Percentiles rank a stretch among this genome's conserved stretches.
Conservation (phyloP, 1,140 invertebrate species). For the Charaxes varanes region DNA sequence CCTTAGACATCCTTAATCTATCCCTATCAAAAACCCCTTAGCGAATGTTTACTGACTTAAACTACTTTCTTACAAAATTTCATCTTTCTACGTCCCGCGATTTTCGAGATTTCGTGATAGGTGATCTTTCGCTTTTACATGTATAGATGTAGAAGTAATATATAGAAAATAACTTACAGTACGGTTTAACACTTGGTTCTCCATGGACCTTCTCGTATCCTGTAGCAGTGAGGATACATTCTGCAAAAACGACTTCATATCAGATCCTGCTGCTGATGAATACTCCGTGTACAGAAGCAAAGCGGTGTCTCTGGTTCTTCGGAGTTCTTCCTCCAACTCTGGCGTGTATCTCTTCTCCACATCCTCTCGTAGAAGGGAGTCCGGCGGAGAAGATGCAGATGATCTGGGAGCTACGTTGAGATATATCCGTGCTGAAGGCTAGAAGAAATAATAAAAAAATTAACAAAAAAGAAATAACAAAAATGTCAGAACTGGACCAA, state of each 20-base stretch:
- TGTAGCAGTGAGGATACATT: conserved; percentile 32
- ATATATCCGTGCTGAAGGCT: conserved; percentile 24
- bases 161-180: conserved; percentile 28
- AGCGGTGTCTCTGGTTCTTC: conserved; percentile 28
- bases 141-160: too few species aligned
- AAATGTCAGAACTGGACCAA: too few species aligned
- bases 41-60: too few species aligned
- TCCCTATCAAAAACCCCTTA: too few species aligned
- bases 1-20: too few species aligned
- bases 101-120: too few species aligned
- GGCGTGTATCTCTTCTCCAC: conserved; percentile 40
- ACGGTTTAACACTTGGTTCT: conserved; percentile 15
- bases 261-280: conserved; percentile 27
- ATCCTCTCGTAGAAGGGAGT: conserved; percentile 9
- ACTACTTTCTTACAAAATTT: too few species aligned
- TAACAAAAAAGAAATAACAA: too few species aligned
- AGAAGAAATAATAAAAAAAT: not conserved
- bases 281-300: conserved; percentile 50
- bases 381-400: not conserved
- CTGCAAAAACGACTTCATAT: conserved; percentile 36
- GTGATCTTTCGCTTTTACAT: too few species aligned
- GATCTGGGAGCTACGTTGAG: conserved; percentile 18
- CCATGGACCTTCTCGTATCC: conserved; percentile 20
- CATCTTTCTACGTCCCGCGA: too few species aligned
- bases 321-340: conserved; percentile 34